Evolutionary conservation across 2,888 invertebrate genomes (phyloP), one percentile per base, ranked within the genome.

Genomic region (Andrena praecox): DNA sequence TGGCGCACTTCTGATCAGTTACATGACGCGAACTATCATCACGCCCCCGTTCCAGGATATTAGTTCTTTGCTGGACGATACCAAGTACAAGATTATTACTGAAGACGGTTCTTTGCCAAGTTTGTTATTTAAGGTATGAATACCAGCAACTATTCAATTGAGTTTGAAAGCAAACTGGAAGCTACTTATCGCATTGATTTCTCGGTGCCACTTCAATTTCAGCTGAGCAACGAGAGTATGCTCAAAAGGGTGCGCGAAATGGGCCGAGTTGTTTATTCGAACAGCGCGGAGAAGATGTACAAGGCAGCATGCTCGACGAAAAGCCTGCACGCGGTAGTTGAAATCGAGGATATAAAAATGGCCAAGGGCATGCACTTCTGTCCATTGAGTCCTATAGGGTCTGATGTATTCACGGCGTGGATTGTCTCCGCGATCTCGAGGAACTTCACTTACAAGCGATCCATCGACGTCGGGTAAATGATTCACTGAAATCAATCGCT

Each of bases 401-500:
- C 10, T 5, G 0, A 62, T 0, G 77, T 81, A 7, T 52, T 56
- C 0, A 7, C 12, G 2, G 62, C 77, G 0, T 86, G 80, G 84
- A 66, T 89, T 6, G 71, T 81, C 54, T 80, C 85, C 0, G 92
- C 89, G 10, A 66, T 90, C 4, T 70, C 75, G 0, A 84, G 81
- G 52, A 80, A 81, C 7, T 89, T 90, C 59, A 62, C 64, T 6
- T 83, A 89, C 62, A 91, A 78, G 66, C 85, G 69, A 70, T 56
- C 86, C 3, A 82, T 91, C 12, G 84, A 91, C 52, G 48, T 71
- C 0, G 89, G 87, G 91, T 91, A 87, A 83, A 67, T 33, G n/a
- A 10, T n/a, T 29, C 60, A 20, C 0, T 5, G 42, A 42, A 42
- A 42, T 42, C 16, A 42, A 42, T 42, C 16, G 42, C 3, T 12